Evolutionary conservation across 2,113 vertebrate species (phyloP).

Genomic region (Thamnaconus septentrionalis): DNA sequence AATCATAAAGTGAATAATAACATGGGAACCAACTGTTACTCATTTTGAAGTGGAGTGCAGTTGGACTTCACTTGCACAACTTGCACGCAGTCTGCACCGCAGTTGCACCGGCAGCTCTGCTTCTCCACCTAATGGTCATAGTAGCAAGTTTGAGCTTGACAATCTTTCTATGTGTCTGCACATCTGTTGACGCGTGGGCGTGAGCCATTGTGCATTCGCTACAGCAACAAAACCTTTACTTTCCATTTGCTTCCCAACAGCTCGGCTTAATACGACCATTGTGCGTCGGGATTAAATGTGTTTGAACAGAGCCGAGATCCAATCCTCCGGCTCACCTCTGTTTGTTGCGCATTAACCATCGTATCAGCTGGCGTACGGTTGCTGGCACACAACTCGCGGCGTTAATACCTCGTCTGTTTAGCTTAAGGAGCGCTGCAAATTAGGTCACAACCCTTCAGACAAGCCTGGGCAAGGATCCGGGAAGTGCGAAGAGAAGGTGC

Average conservation of each 20-base stretch:
- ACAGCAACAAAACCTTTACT: constrained; percentile 35
- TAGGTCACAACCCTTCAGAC: constrained; percentile 41
- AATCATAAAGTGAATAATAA: too few relatives aligned
- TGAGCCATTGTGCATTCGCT: constrained; percentile 19
- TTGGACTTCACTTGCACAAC: too few relatives aligned
- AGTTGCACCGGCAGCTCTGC: background rate
- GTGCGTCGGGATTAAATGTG: constrained; percentile 19
- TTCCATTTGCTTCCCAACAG: constrained; percentile 8
- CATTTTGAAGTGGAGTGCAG: too few relatives aligned
- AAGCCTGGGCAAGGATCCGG: constrained; percentile 45
- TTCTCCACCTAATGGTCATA: constrained; percentile 3
- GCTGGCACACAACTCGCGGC: background rate
- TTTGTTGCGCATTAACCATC: constrained; percentile 15
- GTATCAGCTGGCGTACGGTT: background rate
- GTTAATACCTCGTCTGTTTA: constrained; percentile 36
- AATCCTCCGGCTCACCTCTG: constrained; percentile 9
- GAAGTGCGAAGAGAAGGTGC: constrained; percentile 26
- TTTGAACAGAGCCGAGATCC: constrained; percentile 15
- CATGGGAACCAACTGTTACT: too few relatives aligned
- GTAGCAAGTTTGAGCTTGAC: background rate
- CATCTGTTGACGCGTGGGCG: constrained; percentile 16
- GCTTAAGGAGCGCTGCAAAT: constrained; percentile 32
- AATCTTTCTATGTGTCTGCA: constrained; percentile 1
- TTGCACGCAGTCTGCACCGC: background rate
- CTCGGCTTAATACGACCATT: constrained; percentile 12